These are phyloP conservation scores for Manis javanica DNA, from an alignment of 2,797 vertebrate genomes.

Conservation along the genomic window DNA sequence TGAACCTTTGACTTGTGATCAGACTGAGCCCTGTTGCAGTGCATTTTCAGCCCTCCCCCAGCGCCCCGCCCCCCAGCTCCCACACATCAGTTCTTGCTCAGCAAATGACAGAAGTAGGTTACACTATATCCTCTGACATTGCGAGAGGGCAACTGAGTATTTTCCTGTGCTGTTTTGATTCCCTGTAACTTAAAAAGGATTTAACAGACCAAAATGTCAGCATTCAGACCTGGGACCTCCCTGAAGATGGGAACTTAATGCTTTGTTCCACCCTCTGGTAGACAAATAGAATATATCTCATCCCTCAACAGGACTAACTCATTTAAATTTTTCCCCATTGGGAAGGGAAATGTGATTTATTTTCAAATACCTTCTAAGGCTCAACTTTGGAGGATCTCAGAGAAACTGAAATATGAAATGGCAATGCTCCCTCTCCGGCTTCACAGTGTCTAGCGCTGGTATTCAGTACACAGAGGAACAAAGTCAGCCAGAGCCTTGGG, in stretches of 20 bases:
- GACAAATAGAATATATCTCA: not conserved
- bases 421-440: not conserved
- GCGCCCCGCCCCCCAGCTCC: fast-evolving
- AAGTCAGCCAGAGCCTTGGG: not conserved
- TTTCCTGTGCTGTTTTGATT: constrained; percentile 20
- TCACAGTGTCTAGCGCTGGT: not conserved
- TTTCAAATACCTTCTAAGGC: constrained; percentile 35
- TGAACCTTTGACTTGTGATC: not conserved
- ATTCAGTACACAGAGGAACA: not conserved
- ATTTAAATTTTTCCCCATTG: not conserved
- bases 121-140: not conserved
- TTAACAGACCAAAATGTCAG: not conserved
- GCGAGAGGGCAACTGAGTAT: not conserved
- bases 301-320: not conserved
- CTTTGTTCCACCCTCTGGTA: not conserved
- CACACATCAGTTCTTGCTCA: not conserved
- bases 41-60: not conserved
- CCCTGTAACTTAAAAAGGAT: constrained; percentile 29
- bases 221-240: not conserved
- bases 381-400: not conserved
- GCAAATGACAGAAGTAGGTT: constrained; percentile 28
- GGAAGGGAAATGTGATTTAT: not conserved
- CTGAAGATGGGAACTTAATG: not conserved
- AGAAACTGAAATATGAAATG: not conserved
- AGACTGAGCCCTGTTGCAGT: not conserved